Base-by-base conservation (phyloP, 2,797 vertebrate species). In the Brotogeris chrysoptera region DNA sequence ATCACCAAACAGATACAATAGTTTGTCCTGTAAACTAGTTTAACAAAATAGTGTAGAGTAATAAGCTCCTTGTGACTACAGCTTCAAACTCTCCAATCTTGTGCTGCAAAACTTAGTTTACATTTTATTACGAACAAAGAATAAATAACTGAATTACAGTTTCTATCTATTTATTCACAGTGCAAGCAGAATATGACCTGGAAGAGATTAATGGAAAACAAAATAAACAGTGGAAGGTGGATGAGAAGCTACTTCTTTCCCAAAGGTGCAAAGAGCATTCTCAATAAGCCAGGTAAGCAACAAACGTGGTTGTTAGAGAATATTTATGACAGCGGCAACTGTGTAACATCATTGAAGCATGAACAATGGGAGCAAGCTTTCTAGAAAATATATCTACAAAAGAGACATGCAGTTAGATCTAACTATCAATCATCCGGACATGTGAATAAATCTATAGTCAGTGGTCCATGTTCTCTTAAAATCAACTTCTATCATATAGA, bases 221-320 rank as follows among this genome's bases (percentile, higher is more conserved):
- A 34, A 84, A 80, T 34, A 81, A 96, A 93, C 64, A 88, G 96
- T 60, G 92, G 82, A 96, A 96, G 53, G 77, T 76, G 53, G 93
- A 96, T 71, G 85, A 96, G 89, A 96, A 97, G 91, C 92, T 82
- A 70, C 90, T 92, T 93, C 90, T 95, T 96, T 97, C 59, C 61
- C 86, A 95, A 86, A 92, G 79, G 93, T 59, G 79, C 83, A 95
- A 94, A 95, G 65, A 86, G 84, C 89, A 79, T 94, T 96, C 92
- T 93, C 93, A 96, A 65, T 91, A 97, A 96, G 93, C 93, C 95
- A 93, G 64, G 93, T 91, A 97, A 97, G 94, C 89, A 96, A 94
- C 94, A 93, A 91, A 97, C 34, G 5, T n/a, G 53, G 92, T 82
- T 90, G 93, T 86, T 94, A 93, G 85, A 90, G 91, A 96, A 91